phyloP scores from a whole-genome alignment of 2,797 vertebrate species.

The Paramormyrops hopkinsi region DNA sequence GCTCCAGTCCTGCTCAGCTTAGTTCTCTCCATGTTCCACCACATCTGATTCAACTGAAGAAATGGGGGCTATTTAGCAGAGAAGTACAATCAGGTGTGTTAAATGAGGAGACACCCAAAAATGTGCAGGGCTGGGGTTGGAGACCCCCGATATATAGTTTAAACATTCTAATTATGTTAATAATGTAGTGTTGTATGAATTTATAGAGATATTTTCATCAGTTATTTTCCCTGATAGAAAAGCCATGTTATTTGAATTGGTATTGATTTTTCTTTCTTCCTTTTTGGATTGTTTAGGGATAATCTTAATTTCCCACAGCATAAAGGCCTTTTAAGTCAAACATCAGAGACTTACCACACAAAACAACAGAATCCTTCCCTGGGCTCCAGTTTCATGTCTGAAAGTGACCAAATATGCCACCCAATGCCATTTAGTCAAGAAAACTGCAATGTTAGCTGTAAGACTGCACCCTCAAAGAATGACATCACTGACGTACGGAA shows the following conservation, averaged over 20 bases:
- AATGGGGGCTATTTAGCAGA: neutral
- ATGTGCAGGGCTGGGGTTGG: neutral
- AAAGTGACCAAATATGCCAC: slow-evolving; percentile 28
- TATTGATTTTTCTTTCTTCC: neutral
- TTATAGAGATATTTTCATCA: neutral
- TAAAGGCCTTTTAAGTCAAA: slow-evolving; percentile 22
- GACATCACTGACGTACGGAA: slow-evolving; percentile 52
- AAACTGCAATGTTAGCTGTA: slow-evolving; percentile 31
- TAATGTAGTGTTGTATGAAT: neutral
- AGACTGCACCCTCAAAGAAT: slow-evolving; percentile 42
- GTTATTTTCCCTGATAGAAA: neutral
- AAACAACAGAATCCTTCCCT: slow-evolving; percentile 23
- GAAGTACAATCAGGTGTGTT: neutral
- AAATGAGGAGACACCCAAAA: neutral
- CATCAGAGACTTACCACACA: slow-evolving; percentile 25
- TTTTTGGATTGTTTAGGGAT: slow-evolving; percentile 35
- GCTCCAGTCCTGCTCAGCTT: neutral
- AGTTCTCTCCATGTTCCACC: neutral
- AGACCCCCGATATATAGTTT: neutral
- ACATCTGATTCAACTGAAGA: neutral
- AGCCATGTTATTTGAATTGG: neutral
- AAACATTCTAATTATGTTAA: neutral
- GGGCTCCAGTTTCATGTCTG: slow-evolving; percentile 19
- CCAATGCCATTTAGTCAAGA: slow-evolving; percentile 22
- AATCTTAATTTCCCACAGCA: slow-evolving; percentile 29